Base-by-base conservation (phyloP, 2,113 vertebrate species). In the Hiodon alosoides region DNA sequence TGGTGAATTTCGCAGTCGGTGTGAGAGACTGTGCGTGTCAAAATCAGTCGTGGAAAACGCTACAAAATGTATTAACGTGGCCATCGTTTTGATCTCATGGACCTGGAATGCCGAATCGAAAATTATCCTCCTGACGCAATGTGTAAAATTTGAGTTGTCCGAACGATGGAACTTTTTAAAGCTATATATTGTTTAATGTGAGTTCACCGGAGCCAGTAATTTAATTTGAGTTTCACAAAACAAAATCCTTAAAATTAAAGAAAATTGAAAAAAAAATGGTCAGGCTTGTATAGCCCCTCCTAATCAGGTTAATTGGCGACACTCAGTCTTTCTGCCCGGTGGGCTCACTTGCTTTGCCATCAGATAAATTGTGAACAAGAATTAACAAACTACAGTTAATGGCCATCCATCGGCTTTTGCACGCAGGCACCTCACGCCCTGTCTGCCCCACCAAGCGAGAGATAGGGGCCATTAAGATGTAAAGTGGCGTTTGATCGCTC, bases 401-500 rank as follows among this genome's bases (percentile, higher is more conserved):
- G 77, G 79, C 78, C 80, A 79, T 82, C 82, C 79, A 79, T 81
- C 81, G 84, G 78, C 84, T 85, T 73, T 79, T 80, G 74, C 69
- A 81, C 79, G 76, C 83, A 72, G 83, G 82, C 83, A 0, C 80
- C 83, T 80, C 58, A 81, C 80, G 81, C 84, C 86, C 79, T 80
- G 81, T 80, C 80, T 84, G 83, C 81, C 79, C 83, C 83, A 79
- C 60, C 73, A 68, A 75, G 77, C 67, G 77, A 87, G 79, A 85
- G 77, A 79, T 69, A 73, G 78, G 69, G 81, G 58, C 82, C 77
- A 87, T 91, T 90, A 80, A 79, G 80, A 91, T 90, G 87, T 81
- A 89, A 87, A 91, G 76, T 74, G 51, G 78, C 80, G 83, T 87
- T 87, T 90, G 88, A 89, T 83, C 81, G 82, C 79, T 69, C 73